Conservation (phyloP, 92 coral and sea anemone species). For the Palythoa heliodiscus region DNA sequence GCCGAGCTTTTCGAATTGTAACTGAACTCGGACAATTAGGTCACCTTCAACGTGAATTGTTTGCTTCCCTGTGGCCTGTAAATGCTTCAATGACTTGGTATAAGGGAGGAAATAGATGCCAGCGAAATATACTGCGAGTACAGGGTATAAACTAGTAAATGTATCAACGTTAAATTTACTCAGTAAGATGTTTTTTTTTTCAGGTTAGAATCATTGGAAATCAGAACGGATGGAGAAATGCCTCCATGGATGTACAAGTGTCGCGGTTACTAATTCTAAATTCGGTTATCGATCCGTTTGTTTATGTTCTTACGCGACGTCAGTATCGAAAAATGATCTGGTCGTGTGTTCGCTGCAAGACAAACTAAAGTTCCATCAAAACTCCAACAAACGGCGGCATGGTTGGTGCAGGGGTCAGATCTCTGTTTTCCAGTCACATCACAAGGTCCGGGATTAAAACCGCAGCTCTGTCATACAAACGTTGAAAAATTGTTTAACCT, state of each 20-base stretch:
- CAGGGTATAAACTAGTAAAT: no score
- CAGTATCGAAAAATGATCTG: slow-evolving; percentile 28
- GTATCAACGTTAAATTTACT: no score
- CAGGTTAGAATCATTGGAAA: slow-evolving; percentile 39
- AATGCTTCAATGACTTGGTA: no score
- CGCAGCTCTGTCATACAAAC: no score
- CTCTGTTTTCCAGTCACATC: slow-evolving; percentile 28
- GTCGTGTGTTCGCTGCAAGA: slow-evolving; percentile 23
- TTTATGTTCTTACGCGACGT: slow-evolving; percentile 27
- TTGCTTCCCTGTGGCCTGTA: no score
- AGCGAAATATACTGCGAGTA: no score
- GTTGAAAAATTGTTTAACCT: no score
- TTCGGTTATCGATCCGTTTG: slow-evolving; percentile 35
- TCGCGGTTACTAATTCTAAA: slow-evolving; percentile 29
- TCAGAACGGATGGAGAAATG: slow-evolving; percentile 43
- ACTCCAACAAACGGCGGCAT: slow-evolving; percentile 5
- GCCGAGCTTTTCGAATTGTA: no score
- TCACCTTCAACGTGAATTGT: no score
- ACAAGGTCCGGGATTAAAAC: slow-evolving; percentile 30
- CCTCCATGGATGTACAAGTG: slow-evolving; percentile 36
- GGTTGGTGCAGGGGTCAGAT: not conserved
- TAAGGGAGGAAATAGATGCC: no score
- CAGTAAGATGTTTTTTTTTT: not conserved
- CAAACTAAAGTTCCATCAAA: not conserved
- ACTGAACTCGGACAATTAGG: no score